These are phyloP conservation scores for Onychomys leucogaster DNA, from an alignment of 2,797 vertebrate genomes.

Conservation along the genomic window DNA sequence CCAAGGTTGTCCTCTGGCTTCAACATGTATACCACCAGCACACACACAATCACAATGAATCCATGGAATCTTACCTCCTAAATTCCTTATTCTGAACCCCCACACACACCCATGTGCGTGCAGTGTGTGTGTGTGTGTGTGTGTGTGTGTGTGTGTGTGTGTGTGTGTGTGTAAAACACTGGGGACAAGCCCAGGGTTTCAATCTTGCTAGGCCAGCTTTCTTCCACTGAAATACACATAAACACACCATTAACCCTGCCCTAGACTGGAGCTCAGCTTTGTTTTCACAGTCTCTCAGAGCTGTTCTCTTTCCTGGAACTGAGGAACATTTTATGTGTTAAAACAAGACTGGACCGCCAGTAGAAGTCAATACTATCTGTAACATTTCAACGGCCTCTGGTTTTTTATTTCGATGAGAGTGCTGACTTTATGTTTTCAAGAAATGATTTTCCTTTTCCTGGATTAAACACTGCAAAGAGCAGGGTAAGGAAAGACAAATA, in stretches of 20 bases:
- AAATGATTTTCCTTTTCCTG: constrained; percentile 36
- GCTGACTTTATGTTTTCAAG: constrained; percentile 60
- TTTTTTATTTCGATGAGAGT: constrained; percentile 66
- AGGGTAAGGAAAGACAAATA: constrained; percentile 60
- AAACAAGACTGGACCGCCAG: constrained; percentile 44
- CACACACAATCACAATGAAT: neutral
- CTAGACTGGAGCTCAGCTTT: constrained; percentile 4
- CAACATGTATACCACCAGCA: neutral
- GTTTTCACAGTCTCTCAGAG: constrained; percentile 14
- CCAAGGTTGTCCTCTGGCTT: neutral
- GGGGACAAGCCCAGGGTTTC: neutral
- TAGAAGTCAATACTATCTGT: constrained; percentile 49
- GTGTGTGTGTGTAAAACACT: neutral
- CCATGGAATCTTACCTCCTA: constrained; percentile 3
- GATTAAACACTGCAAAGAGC: constrained; percentile 59
- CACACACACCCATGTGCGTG: too few relatives aligned
- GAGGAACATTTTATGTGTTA: constrained; percentile 54
- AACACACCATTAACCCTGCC: constrained; percentile 1
- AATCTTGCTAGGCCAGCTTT: neutral
- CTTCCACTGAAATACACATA: neutral
- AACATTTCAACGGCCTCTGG: constrained; percentile 53
- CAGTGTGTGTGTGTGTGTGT: neutral
- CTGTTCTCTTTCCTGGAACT: constrained; percentile 60
- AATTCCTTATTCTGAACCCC: constrained; percentile 1
- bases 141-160: too few relatives aligned